phyloP scores from a whole-genome alignment of 2,113 vertebrate species.

The Dicrurus megarhynchus region DNA sequence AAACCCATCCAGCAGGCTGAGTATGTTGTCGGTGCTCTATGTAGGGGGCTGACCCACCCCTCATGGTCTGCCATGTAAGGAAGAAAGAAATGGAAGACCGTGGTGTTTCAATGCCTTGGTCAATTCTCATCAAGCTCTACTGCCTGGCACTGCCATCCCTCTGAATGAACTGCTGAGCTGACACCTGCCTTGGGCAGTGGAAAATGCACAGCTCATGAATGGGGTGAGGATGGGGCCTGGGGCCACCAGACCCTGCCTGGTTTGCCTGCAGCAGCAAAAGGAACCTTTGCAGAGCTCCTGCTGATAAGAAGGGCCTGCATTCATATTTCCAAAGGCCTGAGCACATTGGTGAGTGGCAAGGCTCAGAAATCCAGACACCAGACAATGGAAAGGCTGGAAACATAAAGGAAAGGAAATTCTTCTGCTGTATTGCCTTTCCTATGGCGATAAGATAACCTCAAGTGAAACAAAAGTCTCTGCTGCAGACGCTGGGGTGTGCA shows the following conservation, averaged over 20 bases:
- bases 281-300: neutral
- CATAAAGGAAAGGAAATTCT: conserved; percentile 76
- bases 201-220: neutral
- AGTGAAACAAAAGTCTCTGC: conserved; percentile 52
- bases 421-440: conserved; percentile 83
- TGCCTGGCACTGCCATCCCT: neutral
- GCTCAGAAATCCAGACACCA: conserved; percentile 47
- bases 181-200: neutral
- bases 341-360: neutral
- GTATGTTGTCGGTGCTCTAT: neutral
- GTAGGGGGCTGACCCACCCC: neutral
- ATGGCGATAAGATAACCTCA: conserved; percentile 75
- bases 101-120: neutral
- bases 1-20: neutral
- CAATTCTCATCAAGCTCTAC: neutral
- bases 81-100: neutral
- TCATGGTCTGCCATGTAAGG: neutral
- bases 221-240: neutral
- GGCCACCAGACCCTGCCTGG: neutral
- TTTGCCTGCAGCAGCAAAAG: neutral
- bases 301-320: conserved; percentile 2
- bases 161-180: neutral
- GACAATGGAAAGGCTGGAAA: conserved; percentile 81
- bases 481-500: conserved; percentile 24
- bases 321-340: conserved; percentile 9